These are phyloP conservation scores for Dendrocincla fuliginosa DNA, from an alignment of 2,797 vertebrate species.

Conservation along the genomic window DNA sequence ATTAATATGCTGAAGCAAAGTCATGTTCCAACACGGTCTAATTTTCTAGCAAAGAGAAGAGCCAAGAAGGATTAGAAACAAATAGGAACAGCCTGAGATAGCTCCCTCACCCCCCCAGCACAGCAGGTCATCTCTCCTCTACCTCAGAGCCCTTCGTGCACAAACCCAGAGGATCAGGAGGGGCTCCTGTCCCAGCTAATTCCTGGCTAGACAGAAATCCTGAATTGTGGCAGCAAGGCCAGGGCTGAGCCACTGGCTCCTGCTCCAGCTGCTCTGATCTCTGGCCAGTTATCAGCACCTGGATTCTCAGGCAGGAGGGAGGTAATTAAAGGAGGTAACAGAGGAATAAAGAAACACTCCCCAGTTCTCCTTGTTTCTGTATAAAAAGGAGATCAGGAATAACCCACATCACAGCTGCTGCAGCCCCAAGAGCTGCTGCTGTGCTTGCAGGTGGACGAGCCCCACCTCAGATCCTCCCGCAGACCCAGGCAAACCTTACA, in stretches of 20 bases:
- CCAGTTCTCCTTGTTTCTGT: not conserved
- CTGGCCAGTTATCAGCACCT: conserved; percentile 14
- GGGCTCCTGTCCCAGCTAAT: not conserved
- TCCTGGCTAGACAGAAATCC: not conserved
- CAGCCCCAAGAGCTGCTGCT: not conserved
- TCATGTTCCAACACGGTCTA: conserved; percentile 41
- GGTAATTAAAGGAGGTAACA: not conserved
- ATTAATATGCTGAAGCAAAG: conserved; percentile 27
- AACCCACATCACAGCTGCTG: fast-evolving
- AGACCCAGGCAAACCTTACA: not conserved
- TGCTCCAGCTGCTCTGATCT: conserved; percentile 28
- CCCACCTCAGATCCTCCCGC: not conserved
- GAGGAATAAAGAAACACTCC: not conserved
- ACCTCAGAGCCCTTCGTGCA: not conserved
- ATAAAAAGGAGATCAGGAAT: not conserved
- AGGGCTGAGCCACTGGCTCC: not conserved
- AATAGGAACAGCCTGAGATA: not conserved
- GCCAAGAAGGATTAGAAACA: conserved; percentile 4
- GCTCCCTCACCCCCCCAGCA: fast-evolving
- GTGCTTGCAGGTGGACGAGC: not conserved
- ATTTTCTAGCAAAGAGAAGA: not conserved
- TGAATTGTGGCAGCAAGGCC: not conserved
- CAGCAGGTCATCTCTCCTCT: not conserved
- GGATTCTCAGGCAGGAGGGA: not conserved
- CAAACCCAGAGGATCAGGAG: not conserved